Evolutionary conservation across 92 coral and sea anemone species (phyloP).

Genomic region (Paragorgia papillata): DNA sequence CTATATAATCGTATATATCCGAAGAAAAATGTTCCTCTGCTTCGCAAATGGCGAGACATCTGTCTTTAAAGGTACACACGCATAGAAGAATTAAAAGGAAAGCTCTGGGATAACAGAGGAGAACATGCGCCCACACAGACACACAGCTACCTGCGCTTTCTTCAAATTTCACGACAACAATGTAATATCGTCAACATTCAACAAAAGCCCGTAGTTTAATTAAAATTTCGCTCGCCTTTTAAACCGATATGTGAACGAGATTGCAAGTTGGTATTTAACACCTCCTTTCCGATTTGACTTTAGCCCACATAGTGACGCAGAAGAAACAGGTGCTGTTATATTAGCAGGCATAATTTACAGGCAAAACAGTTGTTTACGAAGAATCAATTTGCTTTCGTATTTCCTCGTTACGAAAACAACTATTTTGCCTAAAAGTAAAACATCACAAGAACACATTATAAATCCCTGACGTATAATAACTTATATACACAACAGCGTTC

Average conservation of each 20-base stretch:
- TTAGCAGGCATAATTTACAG: constrained; percentile 18
- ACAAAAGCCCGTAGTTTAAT: background rate
- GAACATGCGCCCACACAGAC: constrained; percentile 2
- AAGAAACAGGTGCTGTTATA: background rate
- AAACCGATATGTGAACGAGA: constrained; percentile 7
- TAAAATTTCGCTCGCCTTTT: constrained; percentile 12
- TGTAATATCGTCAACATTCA: background rate
- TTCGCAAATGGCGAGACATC: too few species aligned
- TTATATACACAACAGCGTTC: background rate
- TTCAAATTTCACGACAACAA: background rate
- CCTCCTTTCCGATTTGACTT: background rate
- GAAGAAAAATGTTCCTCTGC: too few species aligned
- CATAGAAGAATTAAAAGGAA: background rate
- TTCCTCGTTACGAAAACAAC: constrained; percentile 4
- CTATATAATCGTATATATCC: too few species aligned
- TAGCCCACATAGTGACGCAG: constrained; percentile 33
- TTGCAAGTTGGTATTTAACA: constrained; percentile 11
- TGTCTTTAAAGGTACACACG: too few species aligned
- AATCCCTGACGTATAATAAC: background rate
- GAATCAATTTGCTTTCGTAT: background rate
- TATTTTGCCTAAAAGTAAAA: constrained; percentile 21
- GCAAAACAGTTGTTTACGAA: constrained; percentile 16
- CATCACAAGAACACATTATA: too few species aligned
- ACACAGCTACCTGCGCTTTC: constrained; percentile 11
- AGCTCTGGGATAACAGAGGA: background rate